Evolutionary conservation across 2,113 vertebrate genomes (phyloP).

Genomic region (Nycticebus coucang): DNA sequence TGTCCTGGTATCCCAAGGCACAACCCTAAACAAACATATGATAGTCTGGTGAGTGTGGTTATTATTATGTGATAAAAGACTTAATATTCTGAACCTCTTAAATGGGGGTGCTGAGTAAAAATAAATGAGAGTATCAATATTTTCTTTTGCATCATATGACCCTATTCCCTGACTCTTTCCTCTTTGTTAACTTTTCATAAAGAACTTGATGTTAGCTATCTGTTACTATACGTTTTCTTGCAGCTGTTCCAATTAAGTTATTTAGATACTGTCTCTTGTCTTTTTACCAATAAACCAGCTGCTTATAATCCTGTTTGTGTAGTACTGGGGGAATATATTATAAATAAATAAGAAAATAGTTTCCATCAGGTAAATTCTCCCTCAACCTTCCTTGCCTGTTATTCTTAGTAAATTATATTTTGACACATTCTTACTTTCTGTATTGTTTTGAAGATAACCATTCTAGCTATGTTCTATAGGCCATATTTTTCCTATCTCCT

Average conservation of each 20-base stretch:
- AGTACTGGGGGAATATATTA: constrained; percentile 28
- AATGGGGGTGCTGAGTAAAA: not conserved
- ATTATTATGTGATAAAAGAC: not conserved
- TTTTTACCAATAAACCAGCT: constrained; percentile 30
- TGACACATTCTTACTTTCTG: not conserved
- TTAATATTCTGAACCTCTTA: not conserved
- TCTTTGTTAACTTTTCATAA: not conserved
- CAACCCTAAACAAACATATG: not conserved
- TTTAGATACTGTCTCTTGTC: constrained; percentile 32
- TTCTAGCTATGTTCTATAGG: not conserved
- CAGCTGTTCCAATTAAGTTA: constrained; percentile 50
- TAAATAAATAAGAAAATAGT: constrained; percentile 45
- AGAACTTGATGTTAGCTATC: not conserved
- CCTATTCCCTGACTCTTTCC: not conserved
- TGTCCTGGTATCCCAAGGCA: not conserved
- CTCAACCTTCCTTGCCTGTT: not conserved
- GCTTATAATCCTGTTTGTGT: constrained; percentile 7
- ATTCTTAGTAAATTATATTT: not conserved
- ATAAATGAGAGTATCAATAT: not conserved
- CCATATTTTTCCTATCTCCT: not conserved
- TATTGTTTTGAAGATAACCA: not conserved
- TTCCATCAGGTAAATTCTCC: constrained; percentile 39
- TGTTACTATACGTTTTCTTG: not conserved
- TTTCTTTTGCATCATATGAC: not conserved
- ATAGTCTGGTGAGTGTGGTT: not conserved